Base-by-base conservation (phyloP, 2,113 vertebrate species). In the Toxotes chatareus region DNA sequence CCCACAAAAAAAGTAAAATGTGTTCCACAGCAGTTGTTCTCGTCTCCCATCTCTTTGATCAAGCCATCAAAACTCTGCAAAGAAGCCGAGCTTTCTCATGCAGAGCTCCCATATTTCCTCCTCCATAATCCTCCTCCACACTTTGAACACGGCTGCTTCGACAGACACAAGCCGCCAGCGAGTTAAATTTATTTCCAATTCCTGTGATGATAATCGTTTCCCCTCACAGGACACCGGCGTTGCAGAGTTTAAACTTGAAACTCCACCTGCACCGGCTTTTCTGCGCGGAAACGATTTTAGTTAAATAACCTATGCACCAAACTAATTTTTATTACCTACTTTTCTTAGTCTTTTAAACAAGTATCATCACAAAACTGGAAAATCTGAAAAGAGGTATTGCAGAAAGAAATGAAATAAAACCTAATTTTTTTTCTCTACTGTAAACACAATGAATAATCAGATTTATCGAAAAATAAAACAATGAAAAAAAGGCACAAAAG, bases 41-140 rank as follows among this genome's bases (percentile, higher is more conserved):
- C 83, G 70, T 91, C 66, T 73, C 69, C 55, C 56, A 56, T 23
- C 42, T 53, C 87, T 93, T 91, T 93, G 92, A 92, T 93, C 82
- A 69, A 85, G 81, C 51, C 76, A 87, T 85, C 73, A 79, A 77
- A 69, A 65, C 76, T 55, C 62, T 67, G 65, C 84, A 75, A 83
- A 88, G 70, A 53, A 61, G 73, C 70, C 77, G 66, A 78, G 83
- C 82, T 78, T 80, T 84, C 80, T 73, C 68, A 38, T 51, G 38
- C 84, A 82, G 63, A 90, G 81, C 84, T 85, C 70, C 67, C 68
- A 83, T 36, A 84, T 91, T 89, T 89, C 86, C 85, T 89, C 76
- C 31, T 49, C 64, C 44, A 62, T 90, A 89, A 90, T 88, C 90
- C 83, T 69, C 75, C 4, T 11, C 53, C 60, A 68, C 55, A 62